Conservation (phyloP, 2,888 invertebrate genomes). For the Drosophila nr. fundita region DNA sequence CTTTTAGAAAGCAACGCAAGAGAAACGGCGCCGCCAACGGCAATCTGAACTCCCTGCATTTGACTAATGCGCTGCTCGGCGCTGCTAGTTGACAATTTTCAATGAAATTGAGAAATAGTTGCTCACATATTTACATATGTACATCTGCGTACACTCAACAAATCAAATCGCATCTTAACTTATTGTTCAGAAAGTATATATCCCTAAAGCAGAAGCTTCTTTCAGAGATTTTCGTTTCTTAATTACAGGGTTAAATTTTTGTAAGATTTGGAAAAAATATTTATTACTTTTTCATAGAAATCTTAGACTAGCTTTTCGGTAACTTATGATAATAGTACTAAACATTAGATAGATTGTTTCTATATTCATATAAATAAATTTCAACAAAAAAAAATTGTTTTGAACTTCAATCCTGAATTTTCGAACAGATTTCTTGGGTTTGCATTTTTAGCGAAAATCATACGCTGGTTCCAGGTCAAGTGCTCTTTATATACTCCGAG, state of each 20-base stretch:
- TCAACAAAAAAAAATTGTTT: background rate
- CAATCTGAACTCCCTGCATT: constrained; percentile 47
- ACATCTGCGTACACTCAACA: background rate
- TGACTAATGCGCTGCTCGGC: constrained; percentile 66
- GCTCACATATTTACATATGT: constrained; percentile 28
- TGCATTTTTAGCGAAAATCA: background rate
- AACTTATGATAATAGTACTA: background rate
- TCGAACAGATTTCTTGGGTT: accelerated
- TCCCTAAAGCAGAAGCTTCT: background rate
- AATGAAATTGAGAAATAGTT: constrained; percentile 73
- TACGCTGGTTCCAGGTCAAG: background rate
- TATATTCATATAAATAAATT: background rate
- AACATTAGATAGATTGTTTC: background rate
- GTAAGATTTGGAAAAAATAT: background rate
- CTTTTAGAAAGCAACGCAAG: constrained; percentile 28
- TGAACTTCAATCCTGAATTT: background rate
- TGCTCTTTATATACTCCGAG: background rate
- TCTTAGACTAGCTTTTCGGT: background rate
- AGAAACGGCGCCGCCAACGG: constrained; percentile 31
- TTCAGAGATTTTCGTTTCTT: background rate
- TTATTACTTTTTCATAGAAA: background rate
- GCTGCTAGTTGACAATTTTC: constrained; percentile 62
- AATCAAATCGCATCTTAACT: background rate
- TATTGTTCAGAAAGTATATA: background rate
- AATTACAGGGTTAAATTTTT: background rate